Evolutionary conservation across 30 jellyfish, hydroid and myxozoan genomes (phyloP).

Genomic region (Cassiopea xamachana): DNA sequence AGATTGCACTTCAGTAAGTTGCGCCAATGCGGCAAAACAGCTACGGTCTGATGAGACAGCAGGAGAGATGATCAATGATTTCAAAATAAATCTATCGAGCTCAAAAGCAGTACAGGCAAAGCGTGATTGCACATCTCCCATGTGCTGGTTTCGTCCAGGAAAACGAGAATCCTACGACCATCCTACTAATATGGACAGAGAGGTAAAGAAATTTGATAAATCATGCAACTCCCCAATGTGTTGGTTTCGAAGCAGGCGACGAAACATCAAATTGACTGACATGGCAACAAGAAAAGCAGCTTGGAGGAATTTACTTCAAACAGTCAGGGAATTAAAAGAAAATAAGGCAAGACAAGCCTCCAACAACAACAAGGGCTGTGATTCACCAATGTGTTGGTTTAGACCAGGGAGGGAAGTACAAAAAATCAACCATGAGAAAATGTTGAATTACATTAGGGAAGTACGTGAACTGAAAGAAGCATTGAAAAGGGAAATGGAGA

Average conservation of each 20-base stretch:
- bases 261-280: not conserved
- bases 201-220: not conserved
- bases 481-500: conserved; percentile 18
- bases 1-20: not conserved
- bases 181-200: not conserved
- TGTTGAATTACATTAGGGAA: conserved; percentile 7
- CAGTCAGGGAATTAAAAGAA: not conserved
- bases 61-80: not conserved
- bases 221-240: conserved; percentile 64
- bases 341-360: not conserved
- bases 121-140: conserved; percentile 51
- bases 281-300: conserved; percentile 8
- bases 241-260: conserved; percentile 37
- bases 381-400: conserved; percentile 77
- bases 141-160: conserved; percentile 71
- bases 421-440: not conserved
- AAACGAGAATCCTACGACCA: conserved; percentile 1
- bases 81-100: conserved; percentile 11
- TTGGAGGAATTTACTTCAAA: conserved; percentile 4
- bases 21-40: conserved; percentile 3
- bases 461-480: conserved; percentile 7
- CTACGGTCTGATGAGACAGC: conserved; percentile 1
- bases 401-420: conserved; percentile 54
- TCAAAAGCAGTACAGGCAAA: not conserved
- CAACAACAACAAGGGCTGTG: conserved; percentile 38